Evolutionary conservation across 92 coral and sea anemone genomes (phyloP).

Genomic region (Parazoanthus atlanticus): DNA sequence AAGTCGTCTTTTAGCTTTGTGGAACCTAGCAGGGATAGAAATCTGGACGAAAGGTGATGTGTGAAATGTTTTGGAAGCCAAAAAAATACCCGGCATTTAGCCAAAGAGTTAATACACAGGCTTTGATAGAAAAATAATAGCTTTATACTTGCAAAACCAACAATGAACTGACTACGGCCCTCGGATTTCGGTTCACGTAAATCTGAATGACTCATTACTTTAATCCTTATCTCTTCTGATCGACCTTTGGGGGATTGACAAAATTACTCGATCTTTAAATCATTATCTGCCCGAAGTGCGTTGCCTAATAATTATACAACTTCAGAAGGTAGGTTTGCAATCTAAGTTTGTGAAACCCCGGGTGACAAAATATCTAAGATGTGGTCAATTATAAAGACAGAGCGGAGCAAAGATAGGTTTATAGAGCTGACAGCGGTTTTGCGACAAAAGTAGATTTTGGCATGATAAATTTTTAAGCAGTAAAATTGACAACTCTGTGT

Average conservation of each 20-base stretch:
- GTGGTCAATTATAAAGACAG: not conserved
- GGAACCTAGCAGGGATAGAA: not conserved
- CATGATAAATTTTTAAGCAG: not conserved
- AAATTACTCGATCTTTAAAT: constrained; percentile 1
- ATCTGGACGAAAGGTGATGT: constrained; percentile 3
- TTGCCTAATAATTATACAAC: constrained; percentile 17
- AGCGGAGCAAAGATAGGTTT: not conserved
- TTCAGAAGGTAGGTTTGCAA: constrained; percentile 20
- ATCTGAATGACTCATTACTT: constrained; percentile 25
- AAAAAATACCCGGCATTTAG: not conserved
- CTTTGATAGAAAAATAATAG: constrained; percentile 36
- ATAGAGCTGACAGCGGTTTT: not conserved
- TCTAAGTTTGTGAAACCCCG: not conserved
- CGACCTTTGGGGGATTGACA: constrained; percentile 18
- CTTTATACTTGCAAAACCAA: constrained; percentile 28
- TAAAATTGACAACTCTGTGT: constrained; percentile 11
- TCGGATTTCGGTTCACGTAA: not conserved
- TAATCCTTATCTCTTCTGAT: constrained; percentile 8
- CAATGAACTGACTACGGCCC: constrained; percentile 14
- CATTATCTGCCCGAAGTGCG: constrained; percentile 17
- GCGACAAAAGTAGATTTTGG: not conserved
- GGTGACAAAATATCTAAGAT: not conserved
- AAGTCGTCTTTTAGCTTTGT: not conserved
- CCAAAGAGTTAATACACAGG: constrained; percentile 28
- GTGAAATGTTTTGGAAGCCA: not conserved